Evolutionary conservation across 2,888 invertebrate genomes (phyloP), one percentile per base, ranked within the genome.

Genomic region (Brenthis daphne): DNA sequence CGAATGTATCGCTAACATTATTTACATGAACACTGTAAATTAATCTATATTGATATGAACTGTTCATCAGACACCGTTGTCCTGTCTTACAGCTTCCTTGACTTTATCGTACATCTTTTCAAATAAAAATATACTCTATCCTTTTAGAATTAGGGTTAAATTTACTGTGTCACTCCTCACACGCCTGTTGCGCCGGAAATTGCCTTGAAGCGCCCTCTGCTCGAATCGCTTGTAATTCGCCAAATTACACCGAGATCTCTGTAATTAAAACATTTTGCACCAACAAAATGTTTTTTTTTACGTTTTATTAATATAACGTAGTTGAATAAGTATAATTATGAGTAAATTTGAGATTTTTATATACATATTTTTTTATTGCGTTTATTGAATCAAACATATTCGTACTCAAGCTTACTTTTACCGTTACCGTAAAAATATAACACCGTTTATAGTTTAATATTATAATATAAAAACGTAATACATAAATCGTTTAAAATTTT

Each of bases 151-250:
- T 65, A 73, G 57, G 61, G 75, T 67, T 57, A 54, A 63, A 48
- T 13, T 71, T 75, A 67, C 4, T 43, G 14, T 58, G n/a, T 0
- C 14, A 57, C 60, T 61, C 43, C 13, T 57, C 48, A 33, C 20
- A 75, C 73, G 89, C 90, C 89, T 90, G 90, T 90, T 90, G 90
- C 89, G 71, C 83, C 90, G 91, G 92, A 92, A 88, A 91, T 89
- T 86, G 83, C 86, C 83, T 80, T 79, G 87, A 85, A 87, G 87
- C 85, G 81, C 85, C 85, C 87, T 84, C 85, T 84, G 80, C 77
- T 82, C 83, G 87, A 87, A 89, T 88, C 83, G 85, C 85, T 85
- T 87, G 88, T 90, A 89, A 90, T 87, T 86, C 88, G 83, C 80
- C 85, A 89, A 90, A 90, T 91, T 90, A 90, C 88, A 82, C 83